These are phyloP conservation scores for Uria aalge DNA, from an alignment of 2,113 vertebrate genomes.

Conservation along the genomic window DNA sequence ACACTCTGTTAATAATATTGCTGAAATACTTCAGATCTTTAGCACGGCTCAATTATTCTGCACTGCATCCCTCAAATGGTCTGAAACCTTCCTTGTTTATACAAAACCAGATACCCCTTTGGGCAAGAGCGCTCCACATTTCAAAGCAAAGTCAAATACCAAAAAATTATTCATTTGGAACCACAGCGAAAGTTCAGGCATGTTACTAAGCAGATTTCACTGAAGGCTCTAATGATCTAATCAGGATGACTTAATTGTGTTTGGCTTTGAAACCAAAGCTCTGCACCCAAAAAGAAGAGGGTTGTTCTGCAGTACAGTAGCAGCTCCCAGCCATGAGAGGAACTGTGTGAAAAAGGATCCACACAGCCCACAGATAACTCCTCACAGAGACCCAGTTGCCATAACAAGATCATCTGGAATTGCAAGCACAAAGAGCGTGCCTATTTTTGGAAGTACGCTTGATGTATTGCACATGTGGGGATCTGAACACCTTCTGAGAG, in stretches of 20 bases:
- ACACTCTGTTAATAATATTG: not conserved
- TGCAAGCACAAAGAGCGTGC: not conserved
- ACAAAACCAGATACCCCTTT: constrained; percentile 44
- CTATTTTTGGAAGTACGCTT: constrained; percentile 19
- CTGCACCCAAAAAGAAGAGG: not conserved
- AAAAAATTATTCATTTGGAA: constrained; percentile 59
- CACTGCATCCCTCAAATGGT: not conserved
- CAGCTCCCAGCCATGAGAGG: not conserved
- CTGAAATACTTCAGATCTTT: not conserved
- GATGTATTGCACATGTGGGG: not conserved
- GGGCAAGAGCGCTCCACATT: constrained; percentile 25
- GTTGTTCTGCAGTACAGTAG: not conserved
- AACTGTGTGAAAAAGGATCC: not conserved
- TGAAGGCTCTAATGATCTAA: constrained; percentile 57
- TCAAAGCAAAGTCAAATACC: constrained; percentile 65
- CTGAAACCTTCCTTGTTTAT: constrained; percentile 48
- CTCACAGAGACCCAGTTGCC: not conserved
- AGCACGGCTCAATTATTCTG: not conserved
- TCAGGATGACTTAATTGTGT: constrained; percentile 37
- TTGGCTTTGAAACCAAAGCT: constrained; percentile 39
- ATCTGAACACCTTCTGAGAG: constrained; percentile 15
- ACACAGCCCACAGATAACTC: not conserved
- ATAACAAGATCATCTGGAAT: constrained; percentile 37
- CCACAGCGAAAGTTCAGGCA: constrained; percentile 44
- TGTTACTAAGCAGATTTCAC: constrained; percentile 45